A percentile compares a stretch with the other conserved stretches of the same genome.
Conservation (phyloP, 2,888 invertebrate species). For the Torymus texanus region DNA sequence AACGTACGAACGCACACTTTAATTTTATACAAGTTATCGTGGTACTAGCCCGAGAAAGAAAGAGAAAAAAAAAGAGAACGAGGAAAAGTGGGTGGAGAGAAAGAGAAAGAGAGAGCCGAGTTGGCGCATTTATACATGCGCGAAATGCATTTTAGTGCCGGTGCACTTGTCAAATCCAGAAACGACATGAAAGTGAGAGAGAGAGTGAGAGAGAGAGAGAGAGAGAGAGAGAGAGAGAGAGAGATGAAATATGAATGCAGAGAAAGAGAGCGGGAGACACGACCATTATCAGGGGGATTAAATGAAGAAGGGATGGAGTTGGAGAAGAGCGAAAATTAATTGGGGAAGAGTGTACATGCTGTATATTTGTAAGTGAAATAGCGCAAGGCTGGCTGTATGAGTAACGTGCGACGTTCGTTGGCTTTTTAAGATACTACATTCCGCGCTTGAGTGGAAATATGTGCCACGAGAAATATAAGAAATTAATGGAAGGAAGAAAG, state of each 20-base stretch:
- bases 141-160: background rate
- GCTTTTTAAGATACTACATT: too few species aligned
- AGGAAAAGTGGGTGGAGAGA: background rate
- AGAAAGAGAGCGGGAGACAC: background rate
- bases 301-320: background rate
- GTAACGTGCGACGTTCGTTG: too few species aligned
- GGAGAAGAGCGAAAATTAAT: conserved; percentile 19
- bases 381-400: too few species aligned
- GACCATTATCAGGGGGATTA: conserved; percentile 13
- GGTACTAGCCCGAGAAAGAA: too few species aligned
- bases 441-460: too few species aligned
- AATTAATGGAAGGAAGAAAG: background rate
- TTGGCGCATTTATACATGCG: background rate
- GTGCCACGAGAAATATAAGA: background rate
- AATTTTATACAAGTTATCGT: background rate
- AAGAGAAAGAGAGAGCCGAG: background rate
- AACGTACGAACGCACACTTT: background rate
- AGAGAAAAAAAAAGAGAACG: background rate
- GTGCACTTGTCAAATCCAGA: conserved; percentile 30
- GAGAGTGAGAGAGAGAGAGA: background rate
- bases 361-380: too few species aligned
- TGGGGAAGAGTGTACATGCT: background rate
- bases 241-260: too few species aligned
- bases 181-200: background rate
- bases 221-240: background rate